Evolutionary conservation across 2,113 vertebrate genomes (phyloP), one percentile per base, ranked within the genome.

Genomic region (Euleptes europaea): DNA sequence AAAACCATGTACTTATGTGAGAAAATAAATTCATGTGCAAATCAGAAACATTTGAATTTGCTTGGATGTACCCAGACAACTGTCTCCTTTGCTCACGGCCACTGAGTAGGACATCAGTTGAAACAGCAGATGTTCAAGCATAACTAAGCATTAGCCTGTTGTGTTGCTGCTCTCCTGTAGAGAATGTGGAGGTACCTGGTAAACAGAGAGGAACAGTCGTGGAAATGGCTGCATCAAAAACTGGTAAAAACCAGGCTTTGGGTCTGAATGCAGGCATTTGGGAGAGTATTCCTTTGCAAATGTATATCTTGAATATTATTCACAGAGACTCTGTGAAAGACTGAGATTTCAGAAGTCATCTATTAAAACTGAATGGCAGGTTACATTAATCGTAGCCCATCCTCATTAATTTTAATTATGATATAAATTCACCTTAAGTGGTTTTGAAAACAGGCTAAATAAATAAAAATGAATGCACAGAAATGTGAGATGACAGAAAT

Each of bases 401-500:
- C 60, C 38, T 49, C 70, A 82, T 83, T 73, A 42, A 73, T 83
- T 75, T 65, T 75, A 66, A 83, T 74, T 63, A 84, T 31, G 49
- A 57, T 57, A 70, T 70, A 71, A 84, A 65, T 67, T 71, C 35
- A 17, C 12, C 38, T 84, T 71, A 84, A 77, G 21, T 70, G 10
- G 14, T 38, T 69, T 60, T 86, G 5, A 60, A 86, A 76, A 85
- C 14, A 38, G 6, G 60, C 26, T 60, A 57, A 77, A 77, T 70
- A 57, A 76, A 76, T 70, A 60, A 77, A 69, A 77, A 85, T 74
- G 51, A 47, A 85, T 42, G 47, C 19, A 23, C 11, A 51, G 8
- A 5, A 63, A 2, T 23, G 28, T 35, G 26, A 66, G 8, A 65
- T 66, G 42, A 49, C 6, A 72, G 42, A 17, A 12, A 40, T 74